Percentiles rank a stretch among this genome's conserved stretches.
Evolutionary conservation across 2,113 vertebrate species (phyloP).

Genomic region (Columbina picui): DNA sequence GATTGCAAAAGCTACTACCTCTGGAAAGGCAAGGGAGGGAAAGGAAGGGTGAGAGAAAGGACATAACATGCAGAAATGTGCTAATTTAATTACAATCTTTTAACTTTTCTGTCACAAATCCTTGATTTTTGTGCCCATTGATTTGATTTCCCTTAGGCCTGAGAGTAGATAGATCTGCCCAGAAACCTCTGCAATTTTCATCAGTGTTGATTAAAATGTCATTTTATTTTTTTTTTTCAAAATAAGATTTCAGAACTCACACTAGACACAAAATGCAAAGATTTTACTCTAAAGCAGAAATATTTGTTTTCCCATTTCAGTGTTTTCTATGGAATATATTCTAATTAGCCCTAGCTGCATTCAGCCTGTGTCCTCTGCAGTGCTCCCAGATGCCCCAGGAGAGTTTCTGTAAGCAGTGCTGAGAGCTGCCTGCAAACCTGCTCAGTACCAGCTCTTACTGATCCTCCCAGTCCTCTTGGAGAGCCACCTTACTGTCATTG

Average conservation of each 20-base stretch:
- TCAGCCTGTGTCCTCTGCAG: background rate
- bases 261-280: background rate
- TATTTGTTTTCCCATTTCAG: background rate
- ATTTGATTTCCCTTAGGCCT: background rate
- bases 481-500: background rate
- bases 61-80: background rate
- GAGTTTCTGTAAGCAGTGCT: background rate
- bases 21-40: background rate
- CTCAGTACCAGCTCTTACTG: background rate
- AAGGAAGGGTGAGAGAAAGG: background rate
- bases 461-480: background rate
- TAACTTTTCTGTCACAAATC: background rate
- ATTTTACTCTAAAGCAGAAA: background rate
- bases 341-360: background rate
- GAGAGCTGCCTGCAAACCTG: background rate
- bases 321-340: background rate
- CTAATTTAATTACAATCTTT: background rate
- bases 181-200: background rate
- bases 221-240: background rate
- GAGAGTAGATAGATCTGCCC: background rate
- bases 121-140: background rate
- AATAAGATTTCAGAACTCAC: background rate
- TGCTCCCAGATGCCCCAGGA: background rate
- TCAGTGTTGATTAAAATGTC: background rate
- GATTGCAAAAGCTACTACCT: background rate